Evolutionary conservation across 2,113 vertebrate species (phyloP).

Genomic region (Sakesphorus luctuosus): DNA sequence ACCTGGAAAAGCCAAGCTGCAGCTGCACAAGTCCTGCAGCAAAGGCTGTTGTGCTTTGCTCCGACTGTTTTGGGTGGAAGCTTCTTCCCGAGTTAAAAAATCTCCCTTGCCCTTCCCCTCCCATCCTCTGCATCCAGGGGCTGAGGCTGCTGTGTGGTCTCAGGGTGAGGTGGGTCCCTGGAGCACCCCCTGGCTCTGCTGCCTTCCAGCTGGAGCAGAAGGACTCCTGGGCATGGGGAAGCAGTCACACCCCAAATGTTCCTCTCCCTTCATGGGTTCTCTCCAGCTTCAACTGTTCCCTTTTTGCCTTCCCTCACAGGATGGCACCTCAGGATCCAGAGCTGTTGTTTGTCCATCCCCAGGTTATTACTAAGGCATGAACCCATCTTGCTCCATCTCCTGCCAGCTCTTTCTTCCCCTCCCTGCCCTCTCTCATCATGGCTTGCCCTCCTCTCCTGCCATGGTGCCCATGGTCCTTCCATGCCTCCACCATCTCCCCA

Average conservation of each 20-base stretch:
- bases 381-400: not conserved
- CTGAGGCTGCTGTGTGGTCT: not conserved
- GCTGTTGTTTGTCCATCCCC: accelerated
- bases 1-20: not conserved
- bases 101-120: not conserved
- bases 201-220: not conserved
- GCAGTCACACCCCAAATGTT: not conserved
- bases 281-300: not conserved
- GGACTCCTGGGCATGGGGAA: not conserved
- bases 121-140: not conserved
- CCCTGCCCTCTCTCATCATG: not conserved
- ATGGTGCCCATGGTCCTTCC: not conserved
- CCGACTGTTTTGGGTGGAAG: not conserved
- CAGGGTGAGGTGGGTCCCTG: not conserved
- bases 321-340: accelerated
- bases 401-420: not conserved
- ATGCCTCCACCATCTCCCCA: not conserved
- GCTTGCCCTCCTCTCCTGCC: not conserved
- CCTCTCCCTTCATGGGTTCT: accelerated
- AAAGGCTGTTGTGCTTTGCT: not conserved
- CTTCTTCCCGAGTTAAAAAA: not conserved
- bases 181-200: not conserved
- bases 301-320: not conserved
- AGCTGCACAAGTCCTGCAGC: not conserved
- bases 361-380: not conserved